These are phyloP conservation scores for Copidosoma floridanum DNA, from an alignment of 1,140 invertebrate genomes.

Conservation along the genomic window DNA sequence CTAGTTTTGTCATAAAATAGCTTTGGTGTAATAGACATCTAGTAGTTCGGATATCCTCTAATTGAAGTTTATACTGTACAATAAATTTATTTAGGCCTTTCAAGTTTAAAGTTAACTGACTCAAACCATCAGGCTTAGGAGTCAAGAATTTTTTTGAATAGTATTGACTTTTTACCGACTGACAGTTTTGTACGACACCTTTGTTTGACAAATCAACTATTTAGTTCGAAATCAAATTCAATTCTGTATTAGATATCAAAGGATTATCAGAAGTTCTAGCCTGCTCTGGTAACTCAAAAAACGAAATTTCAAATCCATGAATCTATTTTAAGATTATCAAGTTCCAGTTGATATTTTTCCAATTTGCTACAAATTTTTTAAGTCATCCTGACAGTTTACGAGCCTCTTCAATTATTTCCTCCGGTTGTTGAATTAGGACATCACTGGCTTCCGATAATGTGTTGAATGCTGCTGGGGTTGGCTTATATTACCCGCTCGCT, in stretches of 20 bases:
- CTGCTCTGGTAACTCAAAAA: not conserved
- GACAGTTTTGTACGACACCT: conserved; percentile 11
- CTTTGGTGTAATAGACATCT: conserved; percentile 25
- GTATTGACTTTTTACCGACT: conserved; percentile 30
- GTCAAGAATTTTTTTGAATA: conserved; percentile 32
- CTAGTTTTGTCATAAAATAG: conserved; percentile 29
- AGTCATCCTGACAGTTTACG: conserved; percentile 16
- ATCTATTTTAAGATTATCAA: too few species aligned
- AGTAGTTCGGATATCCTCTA: conserved; percentile 33
- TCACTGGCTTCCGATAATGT: not conserved
- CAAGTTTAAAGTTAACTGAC: conserved; percentile 36
- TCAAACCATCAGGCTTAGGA: conserved; percentile 30
- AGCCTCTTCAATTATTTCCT: conserved; percentile 9
- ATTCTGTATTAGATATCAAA: conserved; percentile 3
- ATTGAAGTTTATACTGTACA: conserved; percentile 31
- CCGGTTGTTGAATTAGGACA: not conserved
- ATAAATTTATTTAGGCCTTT: conserved; percentile 36
- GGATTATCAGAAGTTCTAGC: not conserved
- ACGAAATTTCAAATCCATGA: conserved; percentile 21
- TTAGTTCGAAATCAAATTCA: not conserved
- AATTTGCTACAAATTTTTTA: conserved; percentile 15
- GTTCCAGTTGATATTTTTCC: too few species aligned
- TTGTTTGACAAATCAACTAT: conserved; percentile 14
- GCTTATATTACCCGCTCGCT: not conserved
- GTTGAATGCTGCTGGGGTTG: not conserved